Evolutionary conservation across 2,113 vertebrate genomes (phyloP), one percentile per base, ranked within the genome.

Genomic region (Gambusia affinis): DNA sequence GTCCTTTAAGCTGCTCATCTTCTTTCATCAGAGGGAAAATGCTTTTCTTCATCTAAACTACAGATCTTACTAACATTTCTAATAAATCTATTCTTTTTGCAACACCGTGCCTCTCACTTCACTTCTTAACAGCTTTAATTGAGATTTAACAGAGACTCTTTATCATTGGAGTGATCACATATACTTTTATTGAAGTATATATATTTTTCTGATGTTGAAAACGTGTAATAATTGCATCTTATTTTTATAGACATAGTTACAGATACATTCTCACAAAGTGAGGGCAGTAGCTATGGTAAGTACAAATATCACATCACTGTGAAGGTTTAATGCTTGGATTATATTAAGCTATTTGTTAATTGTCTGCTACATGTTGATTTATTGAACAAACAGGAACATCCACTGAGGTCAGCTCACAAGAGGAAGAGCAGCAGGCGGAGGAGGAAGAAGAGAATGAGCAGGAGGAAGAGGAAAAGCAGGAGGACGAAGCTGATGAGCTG

Each of bases 351-450:
- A 14, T 3, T 62, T 62, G 76, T 71, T 65, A 4, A 15, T 24
- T 37, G 5, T 78, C 22, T 17, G 44, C 78, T 33, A 47, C 44
- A 15, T 47, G 44, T 47, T 2, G 0, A 42, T 47, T 47, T 60
- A 5, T 67, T 5, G 0, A 62, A 68, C 62, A 94, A 92, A 92
- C 88, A 3, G 93, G 75, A 24, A 86, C 89, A 0, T 92, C 91
- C 35, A 75, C 84, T 0, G 93, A 92, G 19, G 93, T 91, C 12
- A 94, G 91, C 79, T 92, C 94, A 15, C 90, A 85, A 28, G 91
- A 88, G 4, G 85, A 93, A 1, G 86, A 87, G 10, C 78, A 91
- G 22, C 2, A 62, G 17, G 57, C 62, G 0, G 87, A 90, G 2
- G 35, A 87, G 4, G 81, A 91, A 14, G 87, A 85, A 22, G 17